Evolutionary conservation across 2,113 vertebrate species (phyloP).

Genomic region (Brienomyrus longianalis): DNA sequence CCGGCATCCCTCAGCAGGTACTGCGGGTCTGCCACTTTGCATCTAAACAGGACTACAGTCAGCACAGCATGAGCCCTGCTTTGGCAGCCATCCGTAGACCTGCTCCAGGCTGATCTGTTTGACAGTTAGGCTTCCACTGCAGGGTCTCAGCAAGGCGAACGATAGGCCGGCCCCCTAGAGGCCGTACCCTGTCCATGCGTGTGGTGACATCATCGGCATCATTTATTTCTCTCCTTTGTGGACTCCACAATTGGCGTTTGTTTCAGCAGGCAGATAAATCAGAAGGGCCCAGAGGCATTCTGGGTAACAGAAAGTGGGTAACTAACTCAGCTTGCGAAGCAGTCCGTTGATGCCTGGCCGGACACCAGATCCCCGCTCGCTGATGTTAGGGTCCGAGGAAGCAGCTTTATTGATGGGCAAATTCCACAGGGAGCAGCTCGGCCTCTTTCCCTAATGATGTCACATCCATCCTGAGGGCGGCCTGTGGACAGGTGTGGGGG

Average conservation of each 20-base stretch:
- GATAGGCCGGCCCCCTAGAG: background rate
- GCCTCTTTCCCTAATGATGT: slow-evolving; percentile 81
- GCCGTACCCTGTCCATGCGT: background rate
- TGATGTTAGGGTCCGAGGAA: slow-evolving; percentile 71
- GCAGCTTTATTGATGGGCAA: slow-evolving; percentile 47
- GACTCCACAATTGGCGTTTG: slow-evolving; percentile 52
- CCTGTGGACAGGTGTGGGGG: slow-evolving; percentile 57
- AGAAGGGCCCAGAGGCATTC: slow-evolving; percentile 34
- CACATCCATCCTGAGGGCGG: slow-evolving; percentile 84
- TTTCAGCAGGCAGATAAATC: slow-evolving; percentile 51
- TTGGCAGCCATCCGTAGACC: background rate
- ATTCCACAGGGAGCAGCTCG: slow-evolving; percentile 81
- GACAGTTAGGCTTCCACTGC: slow-evolving; percentile 2
- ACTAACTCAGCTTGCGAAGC: background rate
- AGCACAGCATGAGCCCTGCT: background rate
- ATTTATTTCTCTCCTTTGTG: slow-evolving; percentile 47
- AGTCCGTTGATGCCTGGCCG: background rate
- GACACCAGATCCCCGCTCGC: slow-evolving; percentile 19
- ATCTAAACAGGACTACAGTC: background rate
- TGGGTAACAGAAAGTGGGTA: slow-evolving; percentile 11
- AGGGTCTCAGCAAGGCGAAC: background rate
- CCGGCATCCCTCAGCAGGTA: background rate
- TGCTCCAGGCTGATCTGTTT: background rate
- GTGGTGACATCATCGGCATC: slow-evolving; percentile 31
- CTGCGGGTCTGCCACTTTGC: background rate